Conservation (phyloP, 2,888 invertebrate genomes). For the Anticlea derivata region DNA sequence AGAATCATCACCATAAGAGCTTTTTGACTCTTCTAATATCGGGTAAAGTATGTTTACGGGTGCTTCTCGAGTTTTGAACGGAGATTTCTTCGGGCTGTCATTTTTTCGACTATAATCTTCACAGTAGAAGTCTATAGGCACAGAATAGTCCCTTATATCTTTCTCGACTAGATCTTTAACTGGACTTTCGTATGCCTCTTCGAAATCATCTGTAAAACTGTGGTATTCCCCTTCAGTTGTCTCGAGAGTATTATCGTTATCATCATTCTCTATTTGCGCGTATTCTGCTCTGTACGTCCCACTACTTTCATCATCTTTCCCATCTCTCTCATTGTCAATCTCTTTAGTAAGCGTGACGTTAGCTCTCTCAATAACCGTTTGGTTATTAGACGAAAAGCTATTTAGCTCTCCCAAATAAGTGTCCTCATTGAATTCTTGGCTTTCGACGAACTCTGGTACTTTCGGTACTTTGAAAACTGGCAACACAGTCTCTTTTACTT, state of each 20-base stretch:
- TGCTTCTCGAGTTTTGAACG: slow-evolving; percentile 35
- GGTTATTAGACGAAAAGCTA: slow-evolving; percentile 62
- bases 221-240: slow-evolving; percentile 73
- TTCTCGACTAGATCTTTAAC: slow-evolving; percentile 74
- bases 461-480: slow-evolving; percentile 55
- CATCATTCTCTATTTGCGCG: slow-evolving; percentile 39
- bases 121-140: slow-evolving; percentile 73
- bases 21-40: slow-evolving; percentile 77
- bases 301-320: slow-evolving; percentile 15
- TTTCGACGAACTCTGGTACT: slow-evolving; percentile 64
- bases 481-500: slow-evolving; percentile 52
- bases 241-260: slow-evolving; percentile 48
- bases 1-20: slow-evolving; percentile 65
- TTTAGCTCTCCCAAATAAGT: slow-evolving; percentile 66
- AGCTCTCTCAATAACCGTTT: slow-evolving; percentile 47
- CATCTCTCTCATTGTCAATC: slow-evolving; percentile 16
- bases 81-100: slow-evolving; percentile 52
- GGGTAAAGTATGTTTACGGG: slow-evolving; percentile 62
- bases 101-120: slow-evolving; percentile 60
- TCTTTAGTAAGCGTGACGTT: slow-evolving; percentile 16
- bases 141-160: slow-evolving; percentile 77
- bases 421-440: slow-evolving; percentile 76
- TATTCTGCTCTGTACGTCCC: slow-evolving; percentile 45
- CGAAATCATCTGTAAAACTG: slow-evolving; percentile 74
- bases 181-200: slow-evolving; percentile 71